Base-by-base conservation (phyloP, 2,113 vertebrate species). In the Numenius arquata region DNA sequence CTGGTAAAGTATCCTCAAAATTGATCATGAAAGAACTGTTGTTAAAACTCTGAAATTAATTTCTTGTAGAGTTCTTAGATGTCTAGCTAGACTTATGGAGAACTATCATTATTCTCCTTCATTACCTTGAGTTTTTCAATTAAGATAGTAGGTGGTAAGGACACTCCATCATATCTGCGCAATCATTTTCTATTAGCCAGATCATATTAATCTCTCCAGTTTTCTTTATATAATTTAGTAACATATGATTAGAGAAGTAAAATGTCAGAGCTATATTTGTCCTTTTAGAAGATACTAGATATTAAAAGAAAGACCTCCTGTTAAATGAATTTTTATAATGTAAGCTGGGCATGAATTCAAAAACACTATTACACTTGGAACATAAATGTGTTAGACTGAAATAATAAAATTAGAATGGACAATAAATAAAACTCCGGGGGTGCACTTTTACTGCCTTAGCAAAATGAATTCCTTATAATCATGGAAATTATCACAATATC, bases 381-480 rank as follows among this genome's bases (percentile, higher is more conserved):
- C 56, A 72, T 84, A 85, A 92, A 92, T 48, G 40, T 84, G 82
- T 86, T 92, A 92, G 77, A 52, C 59, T 87, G 83, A 81, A 96
- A 96, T 93, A 96, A 94, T 73, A 85, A 68, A 94, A 96, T 90
- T 87, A 78, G n/a, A 84, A 36, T 52, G 36, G 88, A 87, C 83
- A 87, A 91, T 96, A 92, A 96, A 93, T 96, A 93, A 85, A 94
- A 68, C 73, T 78, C 13, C 0, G 3, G 48, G 79, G 73, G 53
- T 67, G 20, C 48, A 32, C 30, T 94, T 93, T 81, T 94, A 92
- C 38, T 71, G 85, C 68, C 36, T 75, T 61, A 72, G 56, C 34
- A 65, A 74, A 80, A 84, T 68, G 8, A 92, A 68, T 53, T 93
- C 55, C 40, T 89, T 82, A 66, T 43, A 55, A 74, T 90, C 7